Evolutionary conservation across 92 coral and sea anemone genomes (phyloP), one percentile per base, ranked within the genome.

Genomic region (Epizoanthus rinbou): DNA sequence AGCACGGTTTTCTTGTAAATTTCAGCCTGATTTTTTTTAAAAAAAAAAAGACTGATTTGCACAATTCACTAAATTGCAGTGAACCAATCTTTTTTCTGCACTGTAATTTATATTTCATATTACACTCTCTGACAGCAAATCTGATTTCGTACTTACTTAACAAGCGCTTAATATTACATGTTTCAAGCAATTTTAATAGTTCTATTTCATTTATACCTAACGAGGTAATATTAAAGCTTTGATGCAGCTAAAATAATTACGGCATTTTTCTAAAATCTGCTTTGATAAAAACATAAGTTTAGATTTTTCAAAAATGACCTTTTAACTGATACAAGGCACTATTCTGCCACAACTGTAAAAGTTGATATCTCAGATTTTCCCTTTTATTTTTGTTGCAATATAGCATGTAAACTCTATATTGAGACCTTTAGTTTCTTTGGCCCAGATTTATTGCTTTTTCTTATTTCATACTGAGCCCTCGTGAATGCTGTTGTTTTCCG

Each of bases 361-460:
- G 13, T 17, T 66, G 31, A 57, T 78, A 23, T 71, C 19, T 18
- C 31, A 28, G 59, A 28, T 24, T 25, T 57, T 16, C 53, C 54
- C 15, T 75, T 59, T 58, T 43, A 0, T 11, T 4, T 63, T 21
- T 53, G 37, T n/a, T 39, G 37, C 45, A 33, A 75, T 59, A 62
- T 78, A 78, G 43, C 16, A 62, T 37, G 70, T 22, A 60, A 78
- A 60, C 62, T 76, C 56, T 76, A 35, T 54, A 25, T 18, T 58
- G 22, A 57, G 62, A 62, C 22, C 70, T 63, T 39, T 39, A 58
- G 23, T 60, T 78, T 59, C 25, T 39, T 18, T 69, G 24, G 11
- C 39, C 33, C 35, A 58, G 8, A 75, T 75, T 75, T 41, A 75
- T 57, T 75, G 43, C 65, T 75, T 75, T 57, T 15, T 25, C 28